Conservation (phyloP, 2,888 invertebrate species). For the Caenorhabditis sp. region DNA sequence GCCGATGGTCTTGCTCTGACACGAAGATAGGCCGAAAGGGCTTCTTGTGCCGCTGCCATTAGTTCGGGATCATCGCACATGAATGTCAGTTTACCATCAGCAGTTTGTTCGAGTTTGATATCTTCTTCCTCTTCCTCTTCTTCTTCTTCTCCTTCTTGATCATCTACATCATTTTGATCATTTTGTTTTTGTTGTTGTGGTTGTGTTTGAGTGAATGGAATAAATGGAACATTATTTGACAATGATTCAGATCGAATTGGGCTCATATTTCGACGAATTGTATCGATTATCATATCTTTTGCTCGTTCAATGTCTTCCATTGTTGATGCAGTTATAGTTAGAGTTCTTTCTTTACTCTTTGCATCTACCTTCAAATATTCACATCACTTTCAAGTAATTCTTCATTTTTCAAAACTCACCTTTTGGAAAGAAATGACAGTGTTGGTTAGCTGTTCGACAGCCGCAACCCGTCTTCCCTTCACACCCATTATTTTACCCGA, state of each 20-base stretch:
- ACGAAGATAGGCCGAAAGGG: conserved; percentile 59
- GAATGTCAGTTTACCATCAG: conserved; percentile 63
- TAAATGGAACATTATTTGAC: neutral
- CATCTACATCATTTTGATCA: too few species aligned
- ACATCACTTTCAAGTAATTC: neutral
- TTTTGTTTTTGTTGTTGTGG: conserved; percentile 6
- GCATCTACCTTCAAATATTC: conserved; percentile 78
- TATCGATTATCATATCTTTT: conserved; percentile 91
- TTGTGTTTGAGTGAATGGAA: neutral
- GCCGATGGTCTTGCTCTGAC: conserved; percentile 48
- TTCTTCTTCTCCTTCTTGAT: conserved; percentile 19
- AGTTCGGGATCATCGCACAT: conserved; percentile 63
- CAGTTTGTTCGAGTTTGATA: conserved; percentile 60
- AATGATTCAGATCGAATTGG: conserved; percentile 34
- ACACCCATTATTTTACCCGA: conserved; percentile 86
- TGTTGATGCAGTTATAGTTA: conserved; percentile 91
- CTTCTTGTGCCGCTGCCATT: conserved; percentile 62
- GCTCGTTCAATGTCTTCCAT: conserved; percentile 92
- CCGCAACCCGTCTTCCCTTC: conserved; percentile 90
- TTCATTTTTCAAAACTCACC: conserved; percentile 14
- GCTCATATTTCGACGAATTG: conserved; percentile 91
- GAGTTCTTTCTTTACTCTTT: conserved; percentile 90
- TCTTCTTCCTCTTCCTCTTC: conserved; percentile 55
- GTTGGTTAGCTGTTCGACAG: conserved; percentile 97
- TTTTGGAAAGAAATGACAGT: conserved; percentile 98